Conservation (phyloP, 2,888 invertebrate genomes). For the Agrochola circellaris region DNA sequence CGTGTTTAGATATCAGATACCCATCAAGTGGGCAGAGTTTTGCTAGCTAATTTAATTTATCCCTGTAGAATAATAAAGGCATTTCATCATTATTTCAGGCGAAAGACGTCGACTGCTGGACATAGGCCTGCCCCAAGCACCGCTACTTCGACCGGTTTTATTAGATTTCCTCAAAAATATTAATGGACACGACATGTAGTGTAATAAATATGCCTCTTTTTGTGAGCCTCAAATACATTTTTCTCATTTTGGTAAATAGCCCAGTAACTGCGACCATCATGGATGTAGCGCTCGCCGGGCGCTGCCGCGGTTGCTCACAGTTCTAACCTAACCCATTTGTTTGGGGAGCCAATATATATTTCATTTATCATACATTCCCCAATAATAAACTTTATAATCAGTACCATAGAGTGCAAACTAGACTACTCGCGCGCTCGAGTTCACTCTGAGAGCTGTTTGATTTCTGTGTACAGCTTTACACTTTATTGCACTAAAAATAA, state of each 20-base stretch:
- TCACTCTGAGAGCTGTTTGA: too few species aligned
- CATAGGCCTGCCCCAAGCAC: too few species aligned
- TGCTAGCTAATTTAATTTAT: too few species aligned
- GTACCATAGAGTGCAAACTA: neutral
- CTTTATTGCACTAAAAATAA: neutral
- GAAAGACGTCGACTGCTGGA: too few species aligned
- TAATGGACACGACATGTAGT: too few species aligned
- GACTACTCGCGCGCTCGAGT: neutral
- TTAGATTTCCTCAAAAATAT: too few species aligned
- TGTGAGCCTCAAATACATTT: neutral
- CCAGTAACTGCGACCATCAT: neutral
- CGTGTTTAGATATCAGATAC: too few species aligned
- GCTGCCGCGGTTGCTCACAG: neutral
- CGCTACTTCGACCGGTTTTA: too few species aligned
- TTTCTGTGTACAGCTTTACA: neutral
- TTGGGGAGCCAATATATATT: neutral
- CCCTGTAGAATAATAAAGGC: neutral
- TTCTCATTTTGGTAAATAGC: neutral
- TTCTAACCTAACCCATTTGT: neutral
- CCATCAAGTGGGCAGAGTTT: too few species aligned
- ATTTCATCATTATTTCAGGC: too few species aligned
- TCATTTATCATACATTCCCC: too few species aligned
- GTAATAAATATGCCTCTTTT: neutral
- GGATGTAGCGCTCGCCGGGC: neutral
- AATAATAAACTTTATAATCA: neutral